Evolutionary conservation across 92 coral and sea anemone species (phyloP).

Genomic region (Micromussa lordhowensis): DNA sequence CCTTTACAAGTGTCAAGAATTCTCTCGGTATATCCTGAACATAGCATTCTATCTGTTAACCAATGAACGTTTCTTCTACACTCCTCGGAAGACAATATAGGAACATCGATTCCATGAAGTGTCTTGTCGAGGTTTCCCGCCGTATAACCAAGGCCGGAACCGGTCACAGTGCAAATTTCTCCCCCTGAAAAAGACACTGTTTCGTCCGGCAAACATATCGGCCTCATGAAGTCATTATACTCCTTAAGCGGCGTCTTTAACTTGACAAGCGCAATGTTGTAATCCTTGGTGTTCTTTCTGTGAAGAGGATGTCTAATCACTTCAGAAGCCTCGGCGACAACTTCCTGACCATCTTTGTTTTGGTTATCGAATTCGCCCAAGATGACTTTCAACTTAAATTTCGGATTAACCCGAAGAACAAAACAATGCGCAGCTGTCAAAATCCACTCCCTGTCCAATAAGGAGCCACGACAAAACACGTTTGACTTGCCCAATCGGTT

Average conservation of each 20-base stretch:
- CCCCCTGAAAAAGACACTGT: conserved; percentile 37
- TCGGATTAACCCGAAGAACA: conserved; percentile 36
- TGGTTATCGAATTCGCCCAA: conserved; percentile 59
- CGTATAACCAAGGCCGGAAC: conserved; percentile 32
- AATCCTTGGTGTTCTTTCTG: conserved; percentile 32
- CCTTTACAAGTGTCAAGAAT: conserved; percentile 63
- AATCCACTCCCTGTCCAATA: conserved; percentile 64
- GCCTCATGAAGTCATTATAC: conserved; percentile 48
- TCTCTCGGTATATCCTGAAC: conserved; percentile 53
- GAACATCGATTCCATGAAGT: conserved; percentile 49
- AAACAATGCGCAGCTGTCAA: conserved; percentile 72
- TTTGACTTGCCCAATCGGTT: conserved; percentile 33
- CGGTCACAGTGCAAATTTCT: conserved; percentile 58
- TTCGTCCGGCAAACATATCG: conserved; percentile 62
- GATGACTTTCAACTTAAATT: conserved; percentile 27
- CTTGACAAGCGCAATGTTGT: conserved; percentile 59
- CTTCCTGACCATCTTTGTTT: conserved; percentile 54
- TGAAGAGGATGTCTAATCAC: conserved; percentile 49
- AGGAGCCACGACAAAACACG: conserved; percentile 68
- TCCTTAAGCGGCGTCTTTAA: conserved; percentile 54
- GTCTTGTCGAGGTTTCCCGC: background rate
- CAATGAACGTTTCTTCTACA: conserved; percentile 24
- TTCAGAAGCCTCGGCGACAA: conserved; percentile 42
- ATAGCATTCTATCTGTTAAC: conserved; percentile 59
- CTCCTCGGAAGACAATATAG: conserved; percentile 19